Evolutionary conservation across 1,140 invertebrate genomes (phyloP), one percentile per base, ranked within the genome.

Genomic region (Ceratosolen fusciceps): DNA sequence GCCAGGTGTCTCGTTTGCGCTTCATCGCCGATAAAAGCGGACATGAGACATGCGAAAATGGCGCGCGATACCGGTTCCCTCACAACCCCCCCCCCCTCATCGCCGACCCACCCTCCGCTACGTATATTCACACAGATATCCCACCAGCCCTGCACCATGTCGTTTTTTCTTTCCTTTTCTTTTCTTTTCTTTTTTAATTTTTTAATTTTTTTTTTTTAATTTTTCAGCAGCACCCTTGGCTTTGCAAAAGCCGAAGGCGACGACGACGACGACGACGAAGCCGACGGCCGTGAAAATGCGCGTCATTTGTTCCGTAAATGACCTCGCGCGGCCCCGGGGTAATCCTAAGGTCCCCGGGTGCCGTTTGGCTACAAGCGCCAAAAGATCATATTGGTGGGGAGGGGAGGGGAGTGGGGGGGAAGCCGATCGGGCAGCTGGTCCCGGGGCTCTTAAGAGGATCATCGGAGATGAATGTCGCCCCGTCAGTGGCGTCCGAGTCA

Each of bases 271-370:
- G n/a, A n/a, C n/a, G n/a, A n/a, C 19, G 16, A 24, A 24, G 21
- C 43, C n/a, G 16, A 19, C 52, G 21, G 80, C 81, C 74, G 81
- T n/a, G n/a, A n/a, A n/a, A 83, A 85, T 84, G 77, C 82, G 82
- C 83, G 83, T 86, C 83, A 87, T 87, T 83, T 82, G 86, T 86
- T 85, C 19, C 78, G 77, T 79, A 84, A 85, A 84, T 83, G 82
- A 82, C 83, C 82, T 80, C 82, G 81, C 71, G 70, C 80, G 80
- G 79, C 56, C 21, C 76, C 80, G 81, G 83, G 78, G 83, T 83
- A 83, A 82, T 52, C n/a, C n/a, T n/a, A n/a, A n/a, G 79, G 9
- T 54, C n/a, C 71, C 58, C 67, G 74, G 81, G 74, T 80, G 77
- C n/a, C n/a, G n/a, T n/a, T n/a, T n/a, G n/a, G n/a, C n/a, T 74